Evolutionary conservation across 2,113 vertebrate species (phyloP).

Genomic region (Hipposideros armiger): DNA sequence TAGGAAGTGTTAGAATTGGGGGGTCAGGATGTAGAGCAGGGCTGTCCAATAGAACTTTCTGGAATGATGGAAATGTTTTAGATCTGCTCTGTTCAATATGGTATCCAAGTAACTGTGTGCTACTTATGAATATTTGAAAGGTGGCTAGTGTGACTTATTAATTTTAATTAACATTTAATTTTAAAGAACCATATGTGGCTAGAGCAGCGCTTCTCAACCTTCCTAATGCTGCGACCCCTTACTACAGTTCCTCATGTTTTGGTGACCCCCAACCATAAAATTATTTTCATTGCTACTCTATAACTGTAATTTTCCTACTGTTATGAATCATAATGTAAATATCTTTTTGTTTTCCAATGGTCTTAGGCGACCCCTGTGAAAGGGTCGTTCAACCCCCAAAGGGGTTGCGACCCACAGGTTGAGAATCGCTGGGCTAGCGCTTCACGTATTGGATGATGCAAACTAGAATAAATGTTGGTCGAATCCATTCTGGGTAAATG

Average conservation of each 20-base stretch:
- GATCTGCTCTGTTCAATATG: not conserved
- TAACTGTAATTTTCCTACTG: no score
- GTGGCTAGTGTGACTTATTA: not conserved
- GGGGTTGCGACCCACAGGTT: no score
- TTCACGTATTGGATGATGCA: not conserved
- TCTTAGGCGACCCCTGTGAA: no score
- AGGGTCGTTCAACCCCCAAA: no score
- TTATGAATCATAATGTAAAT: no score
- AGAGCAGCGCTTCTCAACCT: not conserved
- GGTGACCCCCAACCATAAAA: no score
- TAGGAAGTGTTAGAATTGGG: not conserved
- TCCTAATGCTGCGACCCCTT: no score
- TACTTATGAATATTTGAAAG: not conserved
- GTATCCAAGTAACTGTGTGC: not conserved
- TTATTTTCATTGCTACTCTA: no score
- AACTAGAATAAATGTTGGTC: not conserved
- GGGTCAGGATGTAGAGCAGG: not conserved
- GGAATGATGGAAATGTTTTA: not conserved
- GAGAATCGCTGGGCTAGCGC: not conserved
- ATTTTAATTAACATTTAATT: conserved; percentile 58
- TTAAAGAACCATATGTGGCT: conserved; percentile 29
- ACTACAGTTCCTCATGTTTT: no score
- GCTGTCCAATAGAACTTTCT: not conserved
- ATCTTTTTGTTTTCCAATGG: no score
- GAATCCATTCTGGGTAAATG: conserved; percentile 6